A percentile compares a stretch with the other conserved stretches of the same genome.
phyloP scores from a whole-genome alignment of 2,797 vertebrate genomes.

The Sebastes vulpes region DNA sequence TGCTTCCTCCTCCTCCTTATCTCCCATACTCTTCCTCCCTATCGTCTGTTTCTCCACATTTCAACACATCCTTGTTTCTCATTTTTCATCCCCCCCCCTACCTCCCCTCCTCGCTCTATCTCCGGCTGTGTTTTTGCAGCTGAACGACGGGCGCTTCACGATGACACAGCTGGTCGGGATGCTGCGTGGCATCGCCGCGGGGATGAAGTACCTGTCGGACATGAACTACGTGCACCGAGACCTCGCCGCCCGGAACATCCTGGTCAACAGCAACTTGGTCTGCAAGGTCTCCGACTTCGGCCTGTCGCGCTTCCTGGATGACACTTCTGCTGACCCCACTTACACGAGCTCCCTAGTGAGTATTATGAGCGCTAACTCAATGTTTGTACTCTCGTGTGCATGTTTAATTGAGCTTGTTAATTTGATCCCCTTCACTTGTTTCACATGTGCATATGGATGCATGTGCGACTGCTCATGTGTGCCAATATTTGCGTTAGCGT shows the following conservation, averaged over 20 bases:
- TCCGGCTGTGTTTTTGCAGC: slow-evolving; percentile 73
- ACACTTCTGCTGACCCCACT: slow-evolving; percentile 95
- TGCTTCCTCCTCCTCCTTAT: slow-evolving; percentile 19
- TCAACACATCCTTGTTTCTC: neutral
- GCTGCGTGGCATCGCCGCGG: slow-evolving; percentile 94
- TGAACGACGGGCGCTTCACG: slow-evolving; percentile 97
- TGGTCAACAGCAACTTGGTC: slow-evolving; percentile 99
- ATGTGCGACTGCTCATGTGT: slow-evolving; percentile 43
- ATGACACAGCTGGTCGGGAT: slow-evolving; percentile 99
- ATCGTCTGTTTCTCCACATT: slow-evolving; percentile 8
- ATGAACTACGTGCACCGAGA: slow-evolving; percentile 99
- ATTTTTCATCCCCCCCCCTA: neutral
- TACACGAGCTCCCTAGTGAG: slow-evolving; percentile 98
- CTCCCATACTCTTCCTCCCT: neutral
- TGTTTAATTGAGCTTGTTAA: slow-evolving; percentile 56
- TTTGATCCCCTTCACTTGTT: slow-evolving; percentile 40
- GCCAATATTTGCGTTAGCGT: slow-evolving; percentile 60
- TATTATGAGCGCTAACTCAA: neutral
- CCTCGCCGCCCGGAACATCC: slow-evolving; percentile 96
- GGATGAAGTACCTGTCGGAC: slow-evolving; percentile 99
- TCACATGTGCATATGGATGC: slow-evolving; percentile 45
- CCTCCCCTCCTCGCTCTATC: neutral
- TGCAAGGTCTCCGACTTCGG: slow-evolving; percentile 99
- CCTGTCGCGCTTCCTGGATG: slow-evolving; percentile 96
- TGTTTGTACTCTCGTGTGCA: slow-evolving; percentile 11